These are phyloP conservation scores for Papio anubis DNA, from an alignment of 2,113 vertebrate genomes.

Conservation along the genomic window DNA sequence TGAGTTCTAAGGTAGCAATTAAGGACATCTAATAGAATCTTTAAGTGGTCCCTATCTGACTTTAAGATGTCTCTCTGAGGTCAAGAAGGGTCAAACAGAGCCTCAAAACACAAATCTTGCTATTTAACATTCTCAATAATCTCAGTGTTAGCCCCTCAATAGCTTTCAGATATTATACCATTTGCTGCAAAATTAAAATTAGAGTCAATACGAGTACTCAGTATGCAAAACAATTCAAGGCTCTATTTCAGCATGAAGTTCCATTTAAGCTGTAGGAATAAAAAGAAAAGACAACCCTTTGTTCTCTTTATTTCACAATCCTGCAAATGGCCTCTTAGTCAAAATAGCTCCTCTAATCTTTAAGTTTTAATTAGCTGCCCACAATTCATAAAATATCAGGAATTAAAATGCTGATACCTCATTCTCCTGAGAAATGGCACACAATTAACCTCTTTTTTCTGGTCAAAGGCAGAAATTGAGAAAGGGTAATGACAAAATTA, in stretches of 20 bases:
- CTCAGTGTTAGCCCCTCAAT: conserved; percentile 49
- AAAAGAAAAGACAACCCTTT: conserved; percentile 65
- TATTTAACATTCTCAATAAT: conserved; percentile 44
- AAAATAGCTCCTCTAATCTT: conserved; percentile 75
- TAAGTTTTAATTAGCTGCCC: conserved; percentile 75
- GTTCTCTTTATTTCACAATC: conserved; percentile 56
- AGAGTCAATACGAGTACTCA: conserved; percentile 60
- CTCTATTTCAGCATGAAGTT: conserved; percentile 60
- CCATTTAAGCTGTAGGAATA: conserved; percentile 58
- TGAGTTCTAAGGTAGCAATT: conserved; percentile 49
- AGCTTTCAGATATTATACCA: conserved; percentile 39
- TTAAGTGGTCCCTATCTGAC: conserved; percentile 45
- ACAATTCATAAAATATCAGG: conserved; percentile 74
- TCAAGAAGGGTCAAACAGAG: conserved; percentile 39
- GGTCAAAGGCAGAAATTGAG: conserved; percentile 78
- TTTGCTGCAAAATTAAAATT: conserved; percentile 70
- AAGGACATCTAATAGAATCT: conserved; percentile 47
- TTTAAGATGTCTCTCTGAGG: conserved; percentile 60
- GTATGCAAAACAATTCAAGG: conserved; percentile 63
- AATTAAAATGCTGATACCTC: conserved; percentile 78
- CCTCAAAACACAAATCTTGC: conserved; percentile 47
- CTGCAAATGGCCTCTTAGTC: conserved; percentile 64
- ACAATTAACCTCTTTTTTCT: conserved; percentile 80
- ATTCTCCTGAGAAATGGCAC: conserved; percentile 77
- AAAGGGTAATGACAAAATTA: conserved; percentile 80